These are phyloP conservation scores for Tricholaema leucomelas DNA, from an alignment of 2,113 vertebrate genomes.

Conservation along the genomic window DNA sequence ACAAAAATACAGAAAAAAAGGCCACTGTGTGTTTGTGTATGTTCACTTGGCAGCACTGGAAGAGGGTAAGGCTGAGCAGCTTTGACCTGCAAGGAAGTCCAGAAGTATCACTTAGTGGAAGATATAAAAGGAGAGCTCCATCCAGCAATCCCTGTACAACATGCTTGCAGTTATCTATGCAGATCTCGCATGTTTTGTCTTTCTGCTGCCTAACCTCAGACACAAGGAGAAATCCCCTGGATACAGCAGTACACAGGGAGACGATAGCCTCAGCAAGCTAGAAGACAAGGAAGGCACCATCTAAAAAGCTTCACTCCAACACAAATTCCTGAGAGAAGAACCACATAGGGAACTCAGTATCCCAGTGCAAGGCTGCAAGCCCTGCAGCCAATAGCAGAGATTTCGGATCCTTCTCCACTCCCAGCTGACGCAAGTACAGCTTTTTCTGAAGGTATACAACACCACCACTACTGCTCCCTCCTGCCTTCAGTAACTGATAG, in stretches of 20 bases:
- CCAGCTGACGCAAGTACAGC: neutral
- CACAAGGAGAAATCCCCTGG: neutral
- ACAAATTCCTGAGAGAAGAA: neutral
- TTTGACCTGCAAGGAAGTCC: conserved; percentile 10
- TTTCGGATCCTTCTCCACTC: neutral
- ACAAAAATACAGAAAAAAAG: neutral
- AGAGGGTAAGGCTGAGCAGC: neutral
- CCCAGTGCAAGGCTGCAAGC: neutral
- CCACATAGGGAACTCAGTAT: fast-evolving
- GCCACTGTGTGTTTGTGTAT: neutral
- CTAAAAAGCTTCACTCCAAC: neutral
- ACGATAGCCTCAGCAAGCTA: neutral
- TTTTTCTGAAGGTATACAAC: neutral
- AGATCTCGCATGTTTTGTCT: neutral
- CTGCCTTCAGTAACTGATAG: neutral
- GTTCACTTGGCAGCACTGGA: neutral
- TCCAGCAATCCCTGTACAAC: neutral
- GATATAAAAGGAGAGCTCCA: neutral
- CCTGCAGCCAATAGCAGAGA: neutral
- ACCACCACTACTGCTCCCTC: neutral
- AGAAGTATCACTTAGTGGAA: neutral
- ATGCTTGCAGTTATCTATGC: neutral
- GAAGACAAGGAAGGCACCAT: neutral
- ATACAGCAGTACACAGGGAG: neutral
- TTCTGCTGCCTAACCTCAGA: neutral